Percentiles rank a stretch among this genome's conserved stretches.
phyloP scores from a whole-genome alignment of 2,888 invertebrate species.

The Ophion slaviceki region DNA sequence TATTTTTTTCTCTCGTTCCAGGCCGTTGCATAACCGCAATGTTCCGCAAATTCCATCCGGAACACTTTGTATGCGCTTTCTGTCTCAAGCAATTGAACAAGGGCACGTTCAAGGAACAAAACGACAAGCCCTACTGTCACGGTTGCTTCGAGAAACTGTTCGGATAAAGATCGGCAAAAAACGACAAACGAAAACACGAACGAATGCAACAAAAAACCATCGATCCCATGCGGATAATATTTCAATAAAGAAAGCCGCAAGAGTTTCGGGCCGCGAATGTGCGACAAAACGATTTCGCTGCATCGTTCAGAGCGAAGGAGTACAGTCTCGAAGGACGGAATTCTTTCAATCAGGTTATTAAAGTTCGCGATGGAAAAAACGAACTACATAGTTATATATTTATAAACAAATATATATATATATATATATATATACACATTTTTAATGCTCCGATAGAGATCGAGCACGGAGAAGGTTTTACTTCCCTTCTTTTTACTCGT shows the following conservation, averaged over 20 bases:
- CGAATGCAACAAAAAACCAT: background rate
- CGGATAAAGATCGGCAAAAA: conserved; percentile 83
- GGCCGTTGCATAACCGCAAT: conserved; percentile 99
- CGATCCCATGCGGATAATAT: conserved; percentile 26
- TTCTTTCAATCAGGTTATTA: conserved; percentile 33
- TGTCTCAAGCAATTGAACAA: conserved; percentile 99
- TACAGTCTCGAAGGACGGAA: conserved; percentile 3
- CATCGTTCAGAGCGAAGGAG: conserved; percentile 5
- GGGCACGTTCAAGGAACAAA: conserved; percentile 99
- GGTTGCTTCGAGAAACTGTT: conserved; percentile 98
- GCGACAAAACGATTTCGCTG: background rate
- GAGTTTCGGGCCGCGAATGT: conserved; percentile 17
- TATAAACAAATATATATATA: conserved; percentile 55
- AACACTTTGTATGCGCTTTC: conserved; percentile 99
- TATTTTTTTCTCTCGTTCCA: conserved; percentile 73
- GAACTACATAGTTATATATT: conserved; percentile 58
- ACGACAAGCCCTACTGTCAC: conserved; percentile 99
- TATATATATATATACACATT: conserved; percentile 48
- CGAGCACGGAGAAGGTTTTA: conserved; percentile 49
- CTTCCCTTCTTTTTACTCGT: conserved; percentile 44
- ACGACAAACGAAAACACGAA: background rate
- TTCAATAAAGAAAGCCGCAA: conserved; percentile 22
- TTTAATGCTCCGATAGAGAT: conserved; percentile 49
- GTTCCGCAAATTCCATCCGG: conserved; percentile 99
- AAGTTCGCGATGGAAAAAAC: conserved; percentile 42